Percentiles rank a stretch among this genome's conserved stretches.
Conservation (phyloP, 2,113 vertebrate species). For the Vulpes ferrilata region DNA sequence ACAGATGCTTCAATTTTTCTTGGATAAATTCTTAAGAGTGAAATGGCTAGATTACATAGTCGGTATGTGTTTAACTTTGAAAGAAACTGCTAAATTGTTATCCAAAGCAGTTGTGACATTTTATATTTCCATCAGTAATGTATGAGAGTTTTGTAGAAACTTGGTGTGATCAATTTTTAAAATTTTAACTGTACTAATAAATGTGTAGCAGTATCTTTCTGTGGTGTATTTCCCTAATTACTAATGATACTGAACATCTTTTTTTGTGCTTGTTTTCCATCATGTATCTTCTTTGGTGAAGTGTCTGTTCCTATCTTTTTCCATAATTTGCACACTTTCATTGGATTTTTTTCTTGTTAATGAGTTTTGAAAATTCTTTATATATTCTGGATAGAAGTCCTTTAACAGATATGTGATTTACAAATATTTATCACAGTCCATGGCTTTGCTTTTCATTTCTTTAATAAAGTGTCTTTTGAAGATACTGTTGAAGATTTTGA, state of each 20-base stretch:
- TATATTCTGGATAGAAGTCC: not conserved
- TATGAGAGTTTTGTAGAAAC: not conserved
- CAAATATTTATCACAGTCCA: not conserved
- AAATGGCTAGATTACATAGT: not conserved
- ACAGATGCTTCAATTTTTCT: not conserved
- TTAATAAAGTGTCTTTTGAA: not conserved
- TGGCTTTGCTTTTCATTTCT: not conserved
- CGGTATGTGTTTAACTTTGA: not conserved
- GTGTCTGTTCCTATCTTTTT: not conserved
- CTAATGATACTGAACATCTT: not conserved
- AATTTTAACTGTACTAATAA: not conserved
- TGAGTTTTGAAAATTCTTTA: not conserved
- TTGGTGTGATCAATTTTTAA: not conserved
- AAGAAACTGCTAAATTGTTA: not conserved
- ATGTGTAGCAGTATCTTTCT: not conserved
- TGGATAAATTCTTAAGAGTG: not conserved
- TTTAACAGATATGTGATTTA: not conserved
- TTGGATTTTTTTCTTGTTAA: not conserved
- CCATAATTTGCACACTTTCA: not conserved
- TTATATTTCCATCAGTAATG: not conserved
- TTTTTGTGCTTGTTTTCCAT: not conserved
- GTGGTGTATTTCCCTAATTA: not conserved
- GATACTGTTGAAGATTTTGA: not conserved
- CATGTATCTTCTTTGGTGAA: not conserved
- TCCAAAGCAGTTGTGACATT: not conserved